Conservation (phyloP, 2,113 vertebrate species). For the human (Homo sapiens) region GRCh38 chr2:111970501-111971000, state of each 20-base stretch:
- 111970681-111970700: no score
- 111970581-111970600: not conserved
- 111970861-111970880: no score
- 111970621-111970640: not conserved
- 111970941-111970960: not conserved
- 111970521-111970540: not conserved
- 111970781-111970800: no score
- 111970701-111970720: no score
- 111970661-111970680: not conserved
- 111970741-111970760: no score
- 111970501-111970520: not conserved
- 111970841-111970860: no score
- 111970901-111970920: not conserved
- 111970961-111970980: not conserved
- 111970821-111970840: no score
- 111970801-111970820: no score
- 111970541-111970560: not conserved
- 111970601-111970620: not conserved
- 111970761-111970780: accelerated
- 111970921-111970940: not conserved
- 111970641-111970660: not conserved
- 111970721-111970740: not conserved
- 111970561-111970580: not conserved
- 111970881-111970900: conserved; percentile 3
- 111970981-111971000: not conserved